Percentiles rank a stretch among this genome's conserved stretches.
Evolutionary conservation across 2,888 invertebrate genomes (phyloP).

Genomic region (Philhelius pedissequus): DNA sequence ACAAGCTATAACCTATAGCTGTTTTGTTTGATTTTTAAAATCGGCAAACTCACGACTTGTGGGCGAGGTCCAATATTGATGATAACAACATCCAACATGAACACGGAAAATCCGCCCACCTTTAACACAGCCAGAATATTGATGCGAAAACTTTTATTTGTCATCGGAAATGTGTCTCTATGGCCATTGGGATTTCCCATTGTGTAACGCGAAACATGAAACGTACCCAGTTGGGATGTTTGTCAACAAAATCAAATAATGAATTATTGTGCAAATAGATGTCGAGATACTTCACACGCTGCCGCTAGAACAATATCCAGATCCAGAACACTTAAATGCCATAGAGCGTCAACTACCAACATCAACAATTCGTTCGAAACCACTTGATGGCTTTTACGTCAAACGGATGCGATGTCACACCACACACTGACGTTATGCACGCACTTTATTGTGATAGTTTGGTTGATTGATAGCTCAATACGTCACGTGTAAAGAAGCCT

Average conservation of each 20-base stretch:
- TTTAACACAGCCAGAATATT: neutral
- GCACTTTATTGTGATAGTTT: neutral
- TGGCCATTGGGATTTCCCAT: slow-evolving; percentile 40
- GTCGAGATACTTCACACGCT: slow-evolving; percentile 28
- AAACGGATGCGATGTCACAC: slow-evolving; percentile 58
- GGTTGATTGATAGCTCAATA: neutral
- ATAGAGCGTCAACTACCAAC: neutral
- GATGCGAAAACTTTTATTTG: slow-evolving; percentile 2
- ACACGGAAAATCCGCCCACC: slow-evolving; percentile 15
- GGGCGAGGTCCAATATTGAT: neutral
- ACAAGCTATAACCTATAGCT: too few species aligned
- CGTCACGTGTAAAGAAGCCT: too few species aligned
- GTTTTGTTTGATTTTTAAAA: neutral
- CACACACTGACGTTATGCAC: neutral
- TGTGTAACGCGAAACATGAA: slow-evolving; percentile 36
- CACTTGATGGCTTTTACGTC: neutral
- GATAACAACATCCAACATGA: too few species aligned
- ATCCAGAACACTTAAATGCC: neutral
- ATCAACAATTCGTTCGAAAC: neutral
- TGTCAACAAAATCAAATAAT: slow-evolving; percentile 52
- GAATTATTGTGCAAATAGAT: slow-evolving; percentile 51
- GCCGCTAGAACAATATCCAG: neutral
- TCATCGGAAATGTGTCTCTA: neutral
- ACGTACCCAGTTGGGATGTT: slow-evolving; percentile 30
- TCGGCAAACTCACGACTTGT: neutral